A percentile compares a stretch with the other conserved stretches of the same genome.
These are phyloP conservation scores for Brachypteracias leptosomus DNA, from an alignment of 2,113 vertebrate genomes.

Conservation along the genomic window DNA sequence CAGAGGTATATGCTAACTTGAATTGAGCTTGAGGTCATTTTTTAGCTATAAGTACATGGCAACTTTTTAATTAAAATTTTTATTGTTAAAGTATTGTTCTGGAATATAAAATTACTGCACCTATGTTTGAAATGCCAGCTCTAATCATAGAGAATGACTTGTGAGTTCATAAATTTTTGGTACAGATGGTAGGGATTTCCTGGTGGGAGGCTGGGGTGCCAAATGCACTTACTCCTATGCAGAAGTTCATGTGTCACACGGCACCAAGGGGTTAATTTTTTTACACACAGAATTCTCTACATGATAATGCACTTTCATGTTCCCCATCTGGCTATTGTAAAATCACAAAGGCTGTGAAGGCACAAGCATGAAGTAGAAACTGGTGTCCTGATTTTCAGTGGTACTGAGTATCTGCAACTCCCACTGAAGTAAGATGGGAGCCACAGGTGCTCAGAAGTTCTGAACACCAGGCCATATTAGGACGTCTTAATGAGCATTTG, in stretches of 20 bases:
- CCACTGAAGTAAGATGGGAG: neutral
- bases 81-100: slow-evolving; percentile 21
- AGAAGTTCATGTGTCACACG: slow-evolving; percentile 20
- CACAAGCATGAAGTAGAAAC: slow-evolving; percentile 16
- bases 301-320: slow-evolving; percentile 66
- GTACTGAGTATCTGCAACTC: neutral
- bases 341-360: slow-evolving; percentile 38
- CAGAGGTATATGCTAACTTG: slow-evolving; percentile 40
- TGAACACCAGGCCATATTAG: neutral
- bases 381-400: slow-evolving; percentile 10
- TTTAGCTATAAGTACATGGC: slow-evolving; percentile 13
- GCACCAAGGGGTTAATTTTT: slow-evolving; percentile 66
- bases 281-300: slow-evolving; percentile 40
- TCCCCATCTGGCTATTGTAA: slow-evolving; percentile 52
- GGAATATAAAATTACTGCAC: neutral
- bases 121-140: slow-evolving; percentile 44
- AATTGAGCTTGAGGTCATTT: slow-evolving; percentile 53
- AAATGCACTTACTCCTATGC: slow-evolving; percentile 3
- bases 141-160: slow-evolving; percentile 3
- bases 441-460: neutral
- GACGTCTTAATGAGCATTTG: neutral
- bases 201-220: slow-evolving; percentile 50
- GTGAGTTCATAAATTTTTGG: slow-evolving; percentile 54
- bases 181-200: slow-evolving; percentile 38
- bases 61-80: slow-evolving; percentile 26